Percentiles rank a stretch among this genome's conserved stretches.
Conservation (phyloP, 2,888 invertebrate genomes). For the Drosophila rubida region DNA sequence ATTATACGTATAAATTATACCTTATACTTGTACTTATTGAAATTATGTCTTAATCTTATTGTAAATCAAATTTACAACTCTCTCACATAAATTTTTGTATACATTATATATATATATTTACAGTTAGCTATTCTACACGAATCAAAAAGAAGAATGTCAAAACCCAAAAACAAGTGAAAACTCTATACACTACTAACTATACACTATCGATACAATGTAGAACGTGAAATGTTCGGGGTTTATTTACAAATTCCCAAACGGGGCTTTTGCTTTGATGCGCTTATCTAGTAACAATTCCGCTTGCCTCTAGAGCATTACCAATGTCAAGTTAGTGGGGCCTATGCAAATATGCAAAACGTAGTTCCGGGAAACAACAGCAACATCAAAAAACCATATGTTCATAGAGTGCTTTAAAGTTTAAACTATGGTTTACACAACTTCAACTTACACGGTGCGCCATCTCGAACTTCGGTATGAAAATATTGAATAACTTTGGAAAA, state of each 20-base stretch:
- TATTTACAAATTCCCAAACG: conserved; percentile 43
- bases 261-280: conserved; percentile 57
- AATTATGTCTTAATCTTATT: conserved; percentile 50
- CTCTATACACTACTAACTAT: conserved; percentile 18
- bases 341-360: conserved; percentile 11
- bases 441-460: too few relatives aligned
- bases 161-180: neutral
- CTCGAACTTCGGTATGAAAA: too few relatives aligned
- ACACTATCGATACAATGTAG: conserved; percentile 28
- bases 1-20: conserved; percentile 32
- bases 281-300: conserved; percentile 47
- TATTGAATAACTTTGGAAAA: too few relatives aligned
- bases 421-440: conserved; percentile 69
- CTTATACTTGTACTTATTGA: conserved; percentile 36
- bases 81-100: conserved; percentile 59
- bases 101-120: conserved; percentile 43
- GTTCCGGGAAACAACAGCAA: conserved; percentile 16
- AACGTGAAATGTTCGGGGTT: conserved; percentile 27
- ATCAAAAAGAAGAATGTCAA: conserved; percentile 3
- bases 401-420: conserved; percentile 66
- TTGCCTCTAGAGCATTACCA: conserved; percentile 44
- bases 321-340: conserved; percentile 28
- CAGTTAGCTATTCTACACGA: conserved; percentile 42
- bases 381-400: conserved; percentile 17
- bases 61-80: conserved; percentile 78